Evolutionary conservation across 2,888 invertebrate genomes (phyloP).

Genomic region (Copidosoma aretas): DNA sequence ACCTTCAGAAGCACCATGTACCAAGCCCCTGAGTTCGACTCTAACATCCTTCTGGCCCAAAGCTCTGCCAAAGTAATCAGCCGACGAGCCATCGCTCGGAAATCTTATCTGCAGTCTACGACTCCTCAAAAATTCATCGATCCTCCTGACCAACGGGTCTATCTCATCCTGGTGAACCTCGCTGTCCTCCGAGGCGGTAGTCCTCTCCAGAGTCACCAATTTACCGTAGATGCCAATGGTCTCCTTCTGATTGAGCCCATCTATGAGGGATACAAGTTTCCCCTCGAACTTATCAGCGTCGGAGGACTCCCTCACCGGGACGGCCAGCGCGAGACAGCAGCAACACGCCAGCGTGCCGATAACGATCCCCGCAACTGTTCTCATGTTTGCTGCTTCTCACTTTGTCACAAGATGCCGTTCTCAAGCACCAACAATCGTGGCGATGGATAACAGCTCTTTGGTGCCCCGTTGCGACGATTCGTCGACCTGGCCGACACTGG

Average conservation of each 20-base stretch:
- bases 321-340: background rate
- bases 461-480: background rate
- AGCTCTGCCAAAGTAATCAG: constrained; percentile 56
- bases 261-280: constrained; percentile 52
- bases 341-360: constrained; percentile 3
- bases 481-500: constrained; percentile 29
- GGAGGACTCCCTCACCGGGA: constrained; percentile 33
- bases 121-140: constrained; percentile 55
- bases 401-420: background rate
- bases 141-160: constrained; percentile 55
- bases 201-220: constrained; percentile 54
- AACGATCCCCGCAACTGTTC: constrained; percentile 40
- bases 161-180: constrained; percentile 38
- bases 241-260: constrained; percentile 50
- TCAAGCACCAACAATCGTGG: background rate
- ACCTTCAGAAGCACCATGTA: constrained; percentile 58
- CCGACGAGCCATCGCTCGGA: constrained; percentile 56
- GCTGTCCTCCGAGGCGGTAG: background rate
- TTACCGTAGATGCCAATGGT: constrained; percentile 54
- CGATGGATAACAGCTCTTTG: constrained; percentile 11
- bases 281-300: constrained; percentile 45
- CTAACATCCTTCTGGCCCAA: constrained; percentile 54
- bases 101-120: constrained; percentile 52
- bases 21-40: constrained; percentile 52
- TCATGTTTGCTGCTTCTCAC: constrained; percentile 23